phyloP scores from a whole-genome alignment of 2,888 invertebrate genomes.

The Ctena decussata region DNA sequence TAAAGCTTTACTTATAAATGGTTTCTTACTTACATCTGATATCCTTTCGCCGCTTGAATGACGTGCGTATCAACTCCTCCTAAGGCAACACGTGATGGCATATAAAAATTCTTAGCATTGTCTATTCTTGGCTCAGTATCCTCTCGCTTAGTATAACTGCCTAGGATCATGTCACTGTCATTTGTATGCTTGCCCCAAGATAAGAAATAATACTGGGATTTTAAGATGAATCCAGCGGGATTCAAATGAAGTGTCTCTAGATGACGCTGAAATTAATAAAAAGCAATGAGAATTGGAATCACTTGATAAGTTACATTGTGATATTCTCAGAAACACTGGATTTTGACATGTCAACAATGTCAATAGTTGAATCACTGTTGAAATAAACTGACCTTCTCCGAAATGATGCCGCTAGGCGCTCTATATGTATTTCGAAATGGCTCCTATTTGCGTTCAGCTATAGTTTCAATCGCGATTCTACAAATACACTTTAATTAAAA shows the following conservation, averaged over 20 bases:
- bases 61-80: neutral
- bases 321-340: no score
- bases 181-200: neutral
- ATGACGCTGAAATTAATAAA: neutral
- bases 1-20: no score
- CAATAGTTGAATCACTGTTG: no score
- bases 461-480: no score
- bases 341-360: no score
- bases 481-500: no score
- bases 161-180: neutral
- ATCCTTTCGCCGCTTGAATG: neutral
- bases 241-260: neutral
- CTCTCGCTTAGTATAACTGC: neutral
- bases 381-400: no score
- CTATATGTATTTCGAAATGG: no score
- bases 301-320: no score
- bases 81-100: neutral
- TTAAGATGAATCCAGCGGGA: neutral
- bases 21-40: neutral
- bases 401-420: no score
- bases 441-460: no score
- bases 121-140: neutral
- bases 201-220: neutral
- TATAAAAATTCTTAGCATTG: neutral
- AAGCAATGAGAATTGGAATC: no score